Evolutionary conservation across 2,113 vertebrate genomes (phyloP).

Genomic region (Dicentrarchus labrax): DNA sequence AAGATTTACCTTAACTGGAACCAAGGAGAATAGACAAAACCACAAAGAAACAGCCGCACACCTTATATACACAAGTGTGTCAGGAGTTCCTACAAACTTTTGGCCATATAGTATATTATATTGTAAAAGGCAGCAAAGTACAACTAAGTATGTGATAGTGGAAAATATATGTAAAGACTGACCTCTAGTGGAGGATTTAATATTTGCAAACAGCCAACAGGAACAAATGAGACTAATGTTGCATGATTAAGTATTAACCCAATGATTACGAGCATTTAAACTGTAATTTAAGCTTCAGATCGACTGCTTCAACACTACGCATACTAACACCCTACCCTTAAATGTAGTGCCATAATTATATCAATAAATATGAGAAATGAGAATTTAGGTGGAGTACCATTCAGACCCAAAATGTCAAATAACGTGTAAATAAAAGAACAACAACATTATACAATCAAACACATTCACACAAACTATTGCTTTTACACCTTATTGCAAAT

Average conservation of each 20-base stretch:
- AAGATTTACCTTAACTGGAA: background rate
- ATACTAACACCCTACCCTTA: background rate
- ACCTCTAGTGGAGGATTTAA: conserved; percentile 16
- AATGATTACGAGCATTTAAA: background rate
- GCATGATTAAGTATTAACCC: too few relatives aligned
- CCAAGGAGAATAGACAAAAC: background rate
- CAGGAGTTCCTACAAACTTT: background rate
- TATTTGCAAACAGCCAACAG: too few relatives aligned
- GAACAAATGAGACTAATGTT: too few relatives aligned
- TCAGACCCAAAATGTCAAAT: too few relatives aligned
- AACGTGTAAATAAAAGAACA: too few relatives aligned
- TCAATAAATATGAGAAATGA: background rate
- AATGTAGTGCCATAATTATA: background rate
- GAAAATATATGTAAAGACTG: background rate
- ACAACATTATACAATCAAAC: too few relatives aligned
- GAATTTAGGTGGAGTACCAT: too few relatives aligned
- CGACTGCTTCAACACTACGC: background rate
- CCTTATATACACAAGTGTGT: background rate
- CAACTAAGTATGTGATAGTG: background rate
- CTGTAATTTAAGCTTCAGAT: background rate
- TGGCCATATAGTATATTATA: background rate
- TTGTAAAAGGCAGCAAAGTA: background rate
- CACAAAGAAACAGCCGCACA: background rate
- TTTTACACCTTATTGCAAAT: background rate
- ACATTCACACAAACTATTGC: too few relatives aligned